phyloP scores from a whole-genome alignment of 2,797 vertebrate genomes.

The Rhinichthys osculus region DNA sequence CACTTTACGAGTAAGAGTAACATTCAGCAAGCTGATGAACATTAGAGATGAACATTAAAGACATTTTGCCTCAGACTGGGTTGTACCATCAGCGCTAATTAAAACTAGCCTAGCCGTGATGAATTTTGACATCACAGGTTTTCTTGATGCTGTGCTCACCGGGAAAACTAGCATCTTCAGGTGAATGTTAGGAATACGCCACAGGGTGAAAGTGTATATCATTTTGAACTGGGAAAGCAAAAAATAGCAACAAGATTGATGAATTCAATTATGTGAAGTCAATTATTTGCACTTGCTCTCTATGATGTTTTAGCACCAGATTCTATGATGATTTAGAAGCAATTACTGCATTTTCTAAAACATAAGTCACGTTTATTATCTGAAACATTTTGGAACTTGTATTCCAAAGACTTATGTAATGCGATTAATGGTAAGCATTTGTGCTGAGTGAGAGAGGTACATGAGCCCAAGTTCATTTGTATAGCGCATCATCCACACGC shows the following conservation, averaged over 20 bases:
- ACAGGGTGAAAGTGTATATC: neutral
- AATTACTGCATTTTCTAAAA: neutral
- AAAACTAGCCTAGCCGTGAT: constrained; percentile 16
- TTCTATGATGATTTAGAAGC: neutral
- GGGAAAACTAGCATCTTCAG: neutral
- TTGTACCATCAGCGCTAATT: constrained; percentile 27
- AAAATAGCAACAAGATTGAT: neutral
- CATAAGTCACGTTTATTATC: neutral
- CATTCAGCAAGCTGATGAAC: constrained; percentile 36
- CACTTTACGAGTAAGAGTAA: constrained; percentile 40
- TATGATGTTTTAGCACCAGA: neutral
- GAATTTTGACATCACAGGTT: neutral
- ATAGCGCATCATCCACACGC: neutral
- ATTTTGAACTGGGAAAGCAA: neutral
- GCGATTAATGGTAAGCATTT: neutral
- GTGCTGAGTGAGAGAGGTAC: no score
- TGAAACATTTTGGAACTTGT: neutral
- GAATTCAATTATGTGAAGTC: neutral
- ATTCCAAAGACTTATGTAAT: neutral
- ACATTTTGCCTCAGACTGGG: constrained; percentile 38
- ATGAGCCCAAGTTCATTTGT: no score
- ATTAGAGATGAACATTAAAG: constrained; percentile 36
- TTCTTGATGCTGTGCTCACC: neutral
- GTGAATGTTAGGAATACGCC: neutral
- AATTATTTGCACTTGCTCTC: neutral